phyloP scores from a whole-genome alignment of 2,888 invertebrate genomes.

The Phaedon cochleariae region DNA sequence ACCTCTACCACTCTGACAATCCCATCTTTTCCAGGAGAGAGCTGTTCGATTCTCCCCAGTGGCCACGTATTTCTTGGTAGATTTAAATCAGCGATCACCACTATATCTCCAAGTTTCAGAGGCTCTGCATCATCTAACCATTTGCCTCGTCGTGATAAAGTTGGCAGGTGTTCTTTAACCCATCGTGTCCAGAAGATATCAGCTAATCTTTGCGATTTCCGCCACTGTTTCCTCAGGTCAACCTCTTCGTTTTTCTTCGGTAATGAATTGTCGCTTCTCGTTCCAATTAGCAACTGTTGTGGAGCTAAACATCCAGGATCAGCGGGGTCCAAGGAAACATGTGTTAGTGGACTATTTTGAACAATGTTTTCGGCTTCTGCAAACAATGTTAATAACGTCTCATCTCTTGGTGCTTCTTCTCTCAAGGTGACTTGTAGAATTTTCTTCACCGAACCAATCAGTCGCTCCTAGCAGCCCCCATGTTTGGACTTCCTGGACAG shows the following conservation, averaged over 20 bases:
- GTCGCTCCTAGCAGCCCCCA: constrained; percentile 15
- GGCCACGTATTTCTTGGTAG: background rate
- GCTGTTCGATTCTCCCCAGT: constrained; percentile 5
- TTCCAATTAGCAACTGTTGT: background rate
- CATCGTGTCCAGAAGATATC: no score
- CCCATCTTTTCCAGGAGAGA: constrained; percentile 5
- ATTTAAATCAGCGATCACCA: constrained; percentile 12
- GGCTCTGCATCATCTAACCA: no score
- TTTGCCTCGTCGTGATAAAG: no score
- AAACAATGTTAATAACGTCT: constrained; percentile 5
- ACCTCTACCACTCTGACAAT: constrained; percentile 9
- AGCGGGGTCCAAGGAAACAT: no score
- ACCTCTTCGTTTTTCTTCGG: no score
- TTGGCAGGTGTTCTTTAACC: no score
- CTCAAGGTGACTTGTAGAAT: background rate
- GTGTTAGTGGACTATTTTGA: no score
- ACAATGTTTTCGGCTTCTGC: constrained; percentile 7
- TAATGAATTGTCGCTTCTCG: background rate
- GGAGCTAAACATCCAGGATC: background rate
- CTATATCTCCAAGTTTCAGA: no score
- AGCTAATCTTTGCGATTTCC: no score
- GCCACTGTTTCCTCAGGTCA: no score
- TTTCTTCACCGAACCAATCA: constrained; percentile 22
- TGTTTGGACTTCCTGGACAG: constrained; percentile 2
- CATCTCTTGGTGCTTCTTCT: constrained; percentile 5